Base-by-base conservation (phyloP, 1,140 invertebrate species). In the Drosophila truncata region DNA sequence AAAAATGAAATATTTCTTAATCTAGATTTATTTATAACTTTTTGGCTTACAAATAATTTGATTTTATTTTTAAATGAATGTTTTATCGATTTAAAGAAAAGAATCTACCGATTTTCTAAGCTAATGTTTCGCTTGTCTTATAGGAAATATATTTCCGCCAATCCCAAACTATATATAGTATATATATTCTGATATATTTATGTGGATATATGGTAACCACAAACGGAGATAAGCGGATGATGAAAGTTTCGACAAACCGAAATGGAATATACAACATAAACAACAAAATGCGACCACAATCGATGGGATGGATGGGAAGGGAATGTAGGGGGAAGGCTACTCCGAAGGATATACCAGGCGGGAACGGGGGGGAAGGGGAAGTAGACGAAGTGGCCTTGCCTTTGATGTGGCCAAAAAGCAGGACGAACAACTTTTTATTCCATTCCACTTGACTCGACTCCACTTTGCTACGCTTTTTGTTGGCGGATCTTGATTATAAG, bases 321-420 rank as follows among this genome's bases (percentile, higher is more conserved):
- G n/a, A n/a, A n/a, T n/a, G n/a, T n/a, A 35, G 3, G 20, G 33
- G 27, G 1, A 16, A 7, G 7, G 6, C 14, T 31, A 20, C 41
- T 50, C n/a, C 27, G 27, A 14, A 18, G n/a, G 3, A 27, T 18
- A 23, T 35, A 0, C 31, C 7, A 9, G 29, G 49, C 10, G 49
- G 25, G 7, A 8, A 29, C 25, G 25, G 25, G 25, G 25, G 18
- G 42, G 20, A 25, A 11, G 14, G 44, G 42, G 13, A 23, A 18
- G 41, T 2, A 23, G 44, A 23, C 44, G 44, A 23, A 47, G 54
- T 57, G 70, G 58, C 80, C 74, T 77, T 71, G 76, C 54, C 83
- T 86, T 86, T 86, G 82, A 86, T 86, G 82, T 86, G 82, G 82
- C 83, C 75, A 57, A 60, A 79, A 70, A 76, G 58, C 67, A 82